phyloP scores from a whole-genome alignment of 2,888 invertebrate genomes.

The Baronia brevicornis region DNA sequence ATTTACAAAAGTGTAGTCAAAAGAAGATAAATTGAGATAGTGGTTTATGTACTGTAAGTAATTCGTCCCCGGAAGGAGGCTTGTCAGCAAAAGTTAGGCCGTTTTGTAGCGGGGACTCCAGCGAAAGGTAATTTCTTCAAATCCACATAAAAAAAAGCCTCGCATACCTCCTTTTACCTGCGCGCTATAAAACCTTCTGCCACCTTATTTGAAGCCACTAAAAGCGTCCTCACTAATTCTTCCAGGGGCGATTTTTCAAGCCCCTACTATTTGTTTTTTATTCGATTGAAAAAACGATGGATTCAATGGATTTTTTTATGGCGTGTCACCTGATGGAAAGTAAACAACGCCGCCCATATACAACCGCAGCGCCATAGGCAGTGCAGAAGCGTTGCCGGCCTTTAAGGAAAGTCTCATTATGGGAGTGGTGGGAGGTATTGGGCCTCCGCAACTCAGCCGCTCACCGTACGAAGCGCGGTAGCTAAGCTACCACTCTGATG shows the following conservation, averaged over 20 bases:
- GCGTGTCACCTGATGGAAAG: no score
- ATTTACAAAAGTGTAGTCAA: conserved; percentile 12
- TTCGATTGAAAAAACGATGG: background rate
- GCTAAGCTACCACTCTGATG: no score
- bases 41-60: conserved; percentile 16
- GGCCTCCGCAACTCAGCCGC: no score
- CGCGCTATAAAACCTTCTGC: conserved; percentile 16
- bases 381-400: no score
- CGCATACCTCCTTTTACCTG: conserved; percentile 17
- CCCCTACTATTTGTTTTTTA: conserved; percentile 13
- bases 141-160: conserved; percentile 16
- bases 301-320: background rate
- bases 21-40: conserved; percentile 13
- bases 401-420: no score
- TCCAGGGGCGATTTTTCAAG: conserved; percentile 10
- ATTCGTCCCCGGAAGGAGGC: conserved; percentile 14
- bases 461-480: no score
- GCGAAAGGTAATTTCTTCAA: conserved; percentile 17
- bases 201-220: conserved; percentile 17
- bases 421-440: no score
- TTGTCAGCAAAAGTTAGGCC: conserved; percentile 17
- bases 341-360: no score
- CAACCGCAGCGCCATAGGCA: no score
- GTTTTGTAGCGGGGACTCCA: conserved; percentile 14
- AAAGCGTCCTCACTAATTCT: conserved; percentile 14